Evolutionary conservation across 2,797 vertebrate genomes (phyloP), one percentile per base, ranked within the genome.

Genomic region (Leuciscus waleckii): DNA sequence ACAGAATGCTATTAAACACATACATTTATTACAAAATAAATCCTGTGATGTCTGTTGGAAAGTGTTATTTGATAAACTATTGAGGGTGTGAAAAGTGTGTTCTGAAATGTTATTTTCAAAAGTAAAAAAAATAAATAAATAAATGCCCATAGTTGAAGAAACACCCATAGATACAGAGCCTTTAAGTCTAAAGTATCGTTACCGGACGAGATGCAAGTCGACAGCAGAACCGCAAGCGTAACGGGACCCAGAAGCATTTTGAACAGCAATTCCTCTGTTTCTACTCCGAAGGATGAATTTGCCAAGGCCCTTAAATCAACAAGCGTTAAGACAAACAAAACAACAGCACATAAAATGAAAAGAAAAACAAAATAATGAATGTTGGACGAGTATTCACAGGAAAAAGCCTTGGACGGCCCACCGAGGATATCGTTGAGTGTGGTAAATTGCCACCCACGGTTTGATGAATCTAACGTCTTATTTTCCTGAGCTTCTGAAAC

Each of bases 361-460:
- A 56, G 49, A 68, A 76, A 85, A 83, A 82, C 29, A 84, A 79
- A 89, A 54, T 80, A 21, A 81, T 70, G 79, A 91, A 91, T 91
- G 90, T 88, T 77, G 86, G 89, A 90, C 90, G 92, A 92, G 89
- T 90, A 90, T 84, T 86, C 81, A 70, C 86, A 88, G 91, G 85
- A 85, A 88, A 86, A 79, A 89, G 70, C 81, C 81, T 91, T 91
- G 26, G 67, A 90, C 89, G 92, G 91, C 91, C 92, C 93, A 95
- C 92, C 92, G 90, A 68, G 90, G 84, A 88, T 89, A 88, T 92
- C 93, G 82, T 89, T 87, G 92, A 93, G 93, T 94, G 94, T 93
- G 94, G 94, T 91, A 93, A 32, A 19, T 89, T 91, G 90, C 90
- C 85, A 91, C 79, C 90, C 89, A 93, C 87, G 88, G 90, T 91